phyloP scores from a whole-genome alignment of 1,140 invertebrate species.

The Rhynchophorus ferrugineus region DNA sequence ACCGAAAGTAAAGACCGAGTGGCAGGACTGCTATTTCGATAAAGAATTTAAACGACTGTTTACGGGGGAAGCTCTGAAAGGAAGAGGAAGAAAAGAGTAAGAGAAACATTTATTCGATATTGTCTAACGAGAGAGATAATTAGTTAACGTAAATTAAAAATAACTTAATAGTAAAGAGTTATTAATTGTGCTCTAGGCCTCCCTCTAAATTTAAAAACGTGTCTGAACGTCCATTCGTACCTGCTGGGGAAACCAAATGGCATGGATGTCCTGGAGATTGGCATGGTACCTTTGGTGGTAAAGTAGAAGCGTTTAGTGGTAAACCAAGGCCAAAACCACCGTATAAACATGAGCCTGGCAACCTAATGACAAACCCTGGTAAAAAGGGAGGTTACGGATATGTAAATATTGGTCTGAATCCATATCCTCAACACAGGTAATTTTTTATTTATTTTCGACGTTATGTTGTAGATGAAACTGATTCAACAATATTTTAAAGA shows the following conservation, averaged over 20 bases:
- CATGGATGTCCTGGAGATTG: conserved; percentile 36
- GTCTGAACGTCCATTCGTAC: conserved; percentile 26
- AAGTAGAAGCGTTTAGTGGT: conserved; percentile 30
- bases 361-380: conserved; percentile 30
- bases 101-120: too few relatives aligned
- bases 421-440: conserved; percentile 37
- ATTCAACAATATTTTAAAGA: neutral
- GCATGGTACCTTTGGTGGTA: conserved; percentile 35
- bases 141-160: too few relatives aligned
- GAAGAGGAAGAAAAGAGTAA: conserved; percentile 14
- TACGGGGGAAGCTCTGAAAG: conserved; percentile 30
- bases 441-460: too few relatives aligned
- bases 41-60: conserved; percentile 35
- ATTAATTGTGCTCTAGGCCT: conserved; percentile 4
- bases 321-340: conserved; percentile 16
- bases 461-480: conserved; percentile 2
- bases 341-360: conserved; percentile 17
- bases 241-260: conserved; percentile 26
- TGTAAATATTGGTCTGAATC: conserved; percentile 34
- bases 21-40: conserved; percentile 37
- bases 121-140: too few relatives aligned
- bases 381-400: conserved; percentile 39
- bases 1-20: conserved; percentile 32
- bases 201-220: conserved; percentile 24
- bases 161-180: too few relatives aligned